Percentiles rank a stretch among this genome's conserved stretches.
These are phyloP conservation scores for Chaetophractus vellerosus DNA, from an alignment of 2,797 vertebrate genomes.

Conservation along the genomic window DNA sequence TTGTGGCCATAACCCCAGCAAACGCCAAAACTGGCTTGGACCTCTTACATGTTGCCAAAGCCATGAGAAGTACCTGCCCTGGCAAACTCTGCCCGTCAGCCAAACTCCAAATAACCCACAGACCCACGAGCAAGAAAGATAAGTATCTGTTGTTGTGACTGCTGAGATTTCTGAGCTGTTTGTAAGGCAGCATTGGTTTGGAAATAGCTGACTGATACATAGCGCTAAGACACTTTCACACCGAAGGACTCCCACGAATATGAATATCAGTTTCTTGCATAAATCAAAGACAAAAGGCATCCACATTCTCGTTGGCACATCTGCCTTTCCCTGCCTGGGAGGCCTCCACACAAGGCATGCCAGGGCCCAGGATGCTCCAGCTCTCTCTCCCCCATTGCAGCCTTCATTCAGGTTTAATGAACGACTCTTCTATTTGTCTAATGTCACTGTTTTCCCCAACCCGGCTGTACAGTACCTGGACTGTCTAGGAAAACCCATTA, in stretches of 20 bases:
- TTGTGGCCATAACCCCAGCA: background rate
- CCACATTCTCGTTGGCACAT: slow-evolving; percentile 82
- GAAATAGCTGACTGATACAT: background rate
- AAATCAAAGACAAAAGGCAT: slow-evolving; percentile 71
- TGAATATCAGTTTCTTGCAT: slow-evolving; percentile 30
- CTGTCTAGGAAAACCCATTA: slow-evolving; percentile 92
- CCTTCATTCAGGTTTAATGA: slow-evolving; percentile 89
- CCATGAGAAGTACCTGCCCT: background rate
- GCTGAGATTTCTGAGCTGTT: background rate
- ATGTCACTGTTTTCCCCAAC: slow-evolving; percentile 87
- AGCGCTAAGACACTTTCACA: background rate
- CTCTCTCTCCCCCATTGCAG: slow-evolving; percentile 70
- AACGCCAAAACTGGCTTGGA: background rate
- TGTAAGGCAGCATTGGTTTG: background rate
- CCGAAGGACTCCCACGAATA: background rate
- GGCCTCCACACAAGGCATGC: slow-evolving; percentile 78
- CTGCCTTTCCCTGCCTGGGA: slow-evolving; percentile 52
- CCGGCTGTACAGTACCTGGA: slow-evolving; percentile 82
- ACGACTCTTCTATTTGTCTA: slow-evolving; percentile 88
- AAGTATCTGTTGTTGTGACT: background rate
- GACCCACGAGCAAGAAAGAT: slow-evolving; percentile 8
- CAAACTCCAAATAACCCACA: background rate
- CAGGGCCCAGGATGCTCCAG: slow-evolving; percentile 81
- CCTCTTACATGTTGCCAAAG: background rate
- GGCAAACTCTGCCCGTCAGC: background rate